Evolutionary conservation across 1,140 invertebrate genomes (phyloP).

Genomic region (Cardiocondyla obscurior): DNA sequence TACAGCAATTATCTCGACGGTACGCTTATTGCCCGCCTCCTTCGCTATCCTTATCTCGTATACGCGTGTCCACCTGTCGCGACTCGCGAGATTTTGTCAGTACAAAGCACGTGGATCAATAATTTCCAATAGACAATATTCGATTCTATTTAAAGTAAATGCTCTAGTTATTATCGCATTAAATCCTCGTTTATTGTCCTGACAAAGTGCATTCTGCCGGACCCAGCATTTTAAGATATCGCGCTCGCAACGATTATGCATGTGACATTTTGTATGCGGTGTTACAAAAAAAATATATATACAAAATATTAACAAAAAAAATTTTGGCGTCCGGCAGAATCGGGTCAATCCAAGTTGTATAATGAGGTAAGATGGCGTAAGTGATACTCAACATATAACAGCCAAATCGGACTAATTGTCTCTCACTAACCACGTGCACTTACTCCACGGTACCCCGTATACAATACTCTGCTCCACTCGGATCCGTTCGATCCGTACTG

Average conservation of each 20-base stretch:
- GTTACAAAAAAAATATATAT: too few species aligned
- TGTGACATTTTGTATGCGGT: not conserved
- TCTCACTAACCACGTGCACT: slow-evolving; percentile 60
- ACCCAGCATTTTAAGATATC: not conserved
- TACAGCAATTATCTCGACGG: slow-evolving; percentile 92
- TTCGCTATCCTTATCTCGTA: slow-evolving; percentile 66
- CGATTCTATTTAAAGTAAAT: not conserved
- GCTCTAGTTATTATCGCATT: not conserved
- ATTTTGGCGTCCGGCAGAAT: slow-evolving; percentile 35
- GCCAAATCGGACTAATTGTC: slow-evolving; percentile 15
- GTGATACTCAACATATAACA: slow-evolving; percentile 45
- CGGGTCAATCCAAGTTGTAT: not conserved
- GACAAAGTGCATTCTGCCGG: slow-evolving; percentile 41
- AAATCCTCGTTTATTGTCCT: slow-evolving; percentile 24
- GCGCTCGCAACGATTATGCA: not conserved
- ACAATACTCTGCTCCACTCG: slow-evolving; percentile 2
- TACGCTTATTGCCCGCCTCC: slow-evolving; percentile 85
- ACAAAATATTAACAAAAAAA: too few species aligned
- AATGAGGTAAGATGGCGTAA: slow-evolving; percentile 67
- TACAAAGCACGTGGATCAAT: slow-evolving; percentile 3
- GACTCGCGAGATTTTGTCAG: slow-evolving; percentile 53
- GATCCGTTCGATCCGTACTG: slow-evolving; percentile 51
- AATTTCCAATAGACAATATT: not conserved
- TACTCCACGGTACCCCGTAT: slow-evolving; percentile 62
- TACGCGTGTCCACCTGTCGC: slow-evolving; percentile 32